Evolutionary conservation across 2,888 invertebrate genomes (phyloP), one percentile per base, ranked within the genome.

Genomic region (Micropterix aruncella): DNA sequence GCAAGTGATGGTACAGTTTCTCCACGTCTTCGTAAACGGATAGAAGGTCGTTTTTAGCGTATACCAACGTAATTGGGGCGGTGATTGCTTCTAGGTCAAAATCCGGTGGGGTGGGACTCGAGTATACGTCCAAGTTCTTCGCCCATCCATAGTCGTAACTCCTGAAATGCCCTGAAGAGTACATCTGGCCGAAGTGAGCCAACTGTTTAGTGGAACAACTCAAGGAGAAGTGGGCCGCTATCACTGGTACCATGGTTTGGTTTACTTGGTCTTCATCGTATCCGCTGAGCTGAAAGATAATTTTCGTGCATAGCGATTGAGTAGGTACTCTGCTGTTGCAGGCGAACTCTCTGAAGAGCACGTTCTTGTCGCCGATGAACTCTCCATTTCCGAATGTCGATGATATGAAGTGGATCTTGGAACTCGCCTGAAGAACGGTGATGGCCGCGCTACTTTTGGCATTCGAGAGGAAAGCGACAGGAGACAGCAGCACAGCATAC

Each of bases 161-260:
- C 27, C 7, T 12, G 27, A 27, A 27, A 12, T 5, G 5, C 7
- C 12, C 12, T 12, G 5, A 7, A 5, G 5, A 5, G 27, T 27
- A 27, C 7, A 7, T 54, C 49, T 70, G 69, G 0, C 61, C 61
- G 41, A 60, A 68, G 49, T 70, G 70, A 36, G 63, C 56, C 38
- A 66, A 53, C 50, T 67, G 64, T 47, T 60, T 62, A 14, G 62
- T 60, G 1, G 67, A 63, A 2, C 65, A 61, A 1, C 65, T 64
- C 0, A 65, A 64, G 0, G 69, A 68, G 3, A 61, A 58, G 45
- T 65, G 65, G 47, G 62, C 62, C 4, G 63, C 55, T 54, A 66
- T 63, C 2, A 65, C 62, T 0, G 65, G 65, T 14, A 66, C 51
- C 61, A 64, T 62, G 18, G 65, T 65, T 62, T 65, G 47, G 27